Evolutionary conservation across 2,888 invertebrate genomes (phyloP), one percentile per base, ranked within the genome.

Genomic region (Ormyrus labotus): DNA sequence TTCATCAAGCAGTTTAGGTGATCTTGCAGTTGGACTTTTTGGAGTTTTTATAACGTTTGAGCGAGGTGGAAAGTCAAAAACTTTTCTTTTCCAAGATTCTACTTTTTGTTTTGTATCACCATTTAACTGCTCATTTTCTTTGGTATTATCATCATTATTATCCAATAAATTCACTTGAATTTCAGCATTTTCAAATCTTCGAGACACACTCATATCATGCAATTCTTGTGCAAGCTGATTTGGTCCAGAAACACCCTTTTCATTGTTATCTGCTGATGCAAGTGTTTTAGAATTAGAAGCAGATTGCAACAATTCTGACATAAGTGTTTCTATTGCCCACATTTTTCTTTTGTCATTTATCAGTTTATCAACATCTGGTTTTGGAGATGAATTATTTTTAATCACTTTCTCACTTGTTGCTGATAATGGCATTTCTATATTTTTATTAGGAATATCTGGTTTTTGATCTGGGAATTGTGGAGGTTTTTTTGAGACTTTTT

Each of bases 291-390:
- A 84, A 84, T 83, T 85, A 57, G 58, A 48, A 2, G 80, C 71
- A 6, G 81, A 77, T 74, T 87, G 85, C 57, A 86, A 82, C 58
- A 89, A 81, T 79, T 89, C 89, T 7, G 87, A 84, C 86, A 89
- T 87, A 6, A 89, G 83, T 51, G 88, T 87, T 74, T 89, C 89
- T 8, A 89, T 88, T 10, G 88, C 90, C 90, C 90, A 89, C 61
- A 88, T 87, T 81, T 88, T 87, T 47, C 90, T 83, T 67, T 88
- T 87, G 70, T 90, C 90, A 53, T 85, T 84, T 51, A 89, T 82
- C 51, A 76, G 11, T 53, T 64, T 75, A 45, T 82, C 82, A 9
- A 67, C 72, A 51, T 82, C 78, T 47, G 72, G 67, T 9, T 73
- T 75, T 8, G 63, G 45, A 4, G 63, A 50, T 45, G 78, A 55